A percentile compares a stretch with the other conserved stretches of the same genome.
Conservation (phyloP, 2,888 invertebrate genomes). For the Ormyrus pomaceus region DNA sequence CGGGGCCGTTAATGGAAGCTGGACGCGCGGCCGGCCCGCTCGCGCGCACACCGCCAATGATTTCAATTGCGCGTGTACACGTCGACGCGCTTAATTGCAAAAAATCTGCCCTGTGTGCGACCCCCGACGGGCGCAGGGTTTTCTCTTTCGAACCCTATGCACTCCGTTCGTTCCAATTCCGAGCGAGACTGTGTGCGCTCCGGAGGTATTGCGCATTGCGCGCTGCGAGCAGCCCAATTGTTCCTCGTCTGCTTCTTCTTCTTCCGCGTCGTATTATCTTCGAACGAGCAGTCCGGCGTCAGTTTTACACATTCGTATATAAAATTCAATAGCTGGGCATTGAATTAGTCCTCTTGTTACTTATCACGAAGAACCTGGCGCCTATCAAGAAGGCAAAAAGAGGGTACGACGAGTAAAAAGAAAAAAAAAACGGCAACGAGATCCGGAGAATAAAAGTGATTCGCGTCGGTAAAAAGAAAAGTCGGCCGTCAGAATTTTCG, state of each 20-base stretch:
- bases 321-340: too few species aligned
- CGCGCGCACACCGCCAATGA: neutral
- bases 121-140: too few species aligned
- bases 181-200: too few species aligned
- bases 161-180: too few species aligned
- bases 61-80: conserved; percentile 16
- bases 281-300: too few species aligned
- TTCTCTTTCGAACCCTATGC: too few species aligned
- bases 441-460: neutral
- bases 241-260: too few species aligned
- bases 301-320: too few species aligned
- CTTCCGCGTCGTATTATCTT: too few species aligned
- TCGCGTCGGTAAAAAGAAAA: neutral
- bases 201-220: too few species aligned
- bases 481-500: neutral
- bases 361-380: neutral
- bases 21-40: neutral
- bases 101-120: neutral
- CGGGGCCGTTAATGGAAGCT: conserved; percentile 18
- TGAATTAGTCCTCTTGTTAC: too few species aligned
- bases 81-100: conserved; percentile 20
- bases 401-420: neutral
- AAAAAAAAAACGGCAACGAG: conserved; percentile 7
- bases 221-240: too few species aligned
- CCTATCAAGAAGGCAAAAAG: neutral